Percentiles rank a stretch among this genome's conserved stretches.
Evolutionary conservation across 2,797 vertebrate species (phyloP).

Genomic region (Crenichthys baileyi): DNA sequence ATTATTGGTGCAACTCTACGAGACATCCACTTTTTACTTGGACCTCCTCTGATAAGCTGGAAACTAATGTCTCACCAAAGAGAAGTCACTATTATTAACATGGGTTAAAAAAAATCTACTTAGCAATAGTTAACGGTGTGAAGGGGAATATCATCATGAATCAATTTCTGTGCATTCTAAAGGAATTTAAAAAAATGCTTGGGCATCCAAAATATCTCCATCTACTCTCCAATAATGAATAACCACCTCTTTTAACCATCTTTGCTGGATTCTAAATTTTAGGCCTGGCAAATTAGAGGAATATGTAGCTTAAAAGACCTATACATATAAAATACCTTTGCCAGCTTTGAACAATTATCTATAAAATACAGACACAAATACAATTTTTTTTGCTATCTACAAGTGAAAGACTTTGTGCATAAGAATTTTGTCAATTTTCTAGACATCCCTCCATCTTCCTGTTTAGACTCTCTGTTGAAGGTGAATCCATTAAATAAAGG

Average conservation of each 20-base stretch:
- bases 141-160: too few species aligned
- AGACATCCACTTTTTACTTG: too few species aligned
- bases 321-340: background rate
- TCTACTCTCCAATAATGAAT: background rate
- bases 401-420: background rate
- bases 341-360: background rate
- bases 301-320: background rate
- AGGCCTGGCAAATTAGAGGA: background rate
- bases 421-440: background rate
- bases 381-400: background rate
- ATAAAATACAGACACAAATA: background rate
- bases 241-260: background rate
- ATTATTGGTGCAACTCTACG: too few species aligned
- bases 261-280: background rate
- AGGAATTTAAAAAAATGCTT: too few species aligned
- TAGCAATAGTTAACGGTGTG: too few species aligned
- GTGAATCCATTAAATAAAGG: background rate
- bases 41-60: too few species aligned
- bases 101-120: too few species aligned
- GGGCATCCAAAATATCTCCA: background rate
- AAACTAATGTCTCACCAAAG: too few species aligned
- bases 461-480: background rate
- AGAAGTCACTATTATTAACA: too few species aligned
- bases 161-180: too few species aligned
- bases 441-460: background rate